These are phyloP conservation scores for Drosophila paulistorum DNA, from an alignment of 1,140 invertebrate genomes.

Conservation along the genomic window DNA sequence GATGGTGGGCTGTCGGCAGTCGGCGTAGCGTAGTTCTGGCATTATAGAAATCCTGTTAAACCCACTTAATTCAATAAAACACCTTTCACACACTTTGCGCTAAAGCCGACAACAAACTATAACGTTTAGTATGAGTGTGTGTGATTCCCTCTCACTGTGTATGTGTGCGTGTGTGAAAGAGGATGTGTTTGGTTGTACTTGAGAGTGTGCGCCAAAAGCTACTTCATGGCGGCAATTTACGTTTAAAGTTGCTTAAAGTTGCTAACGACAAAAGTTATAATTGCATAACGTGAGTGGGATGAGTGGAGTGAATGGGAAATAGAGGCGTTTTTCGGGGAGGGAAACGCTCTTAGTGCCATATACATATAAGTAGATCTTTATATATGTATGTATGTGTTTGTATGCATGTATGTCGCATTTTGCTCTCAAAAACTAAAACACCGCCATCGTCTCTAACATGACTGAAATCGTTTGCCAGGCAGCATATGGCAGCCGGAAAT, in stretches of 20 bases:
- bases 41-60: constrained; percentile 81
- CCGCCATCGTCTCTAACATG: constrained; percentile 32
- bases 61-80: constrained; percentile 82
- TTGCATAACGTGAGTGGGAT: constrained; percentile 74
- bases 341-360: constrained; percentile 25
- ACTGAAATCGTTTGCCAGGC: constrained; percentile 71
- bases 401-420: not conserved
- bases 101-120: constrained; percentile 80
- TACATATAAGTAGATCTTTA: constrained; percentile 27
- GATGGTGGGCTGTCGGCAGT: constrained; percentile 24
- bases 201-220: constrained; percentile 76
- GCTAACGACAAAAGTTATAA: constrained; percentile 83
- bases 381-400: constrained; percentile 29
- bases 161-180: constrained; percentile 16
- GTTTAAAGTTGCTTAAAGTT: constrained; percentile 83
- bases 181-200: constrained; percentile 35
- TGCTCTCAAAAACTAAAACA: constrained; percentile 44
- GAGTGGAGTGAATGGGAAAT: not conserved
- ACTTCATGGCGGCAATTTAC: constrained; percentile 82
- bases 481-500: constrained; percentile 81
- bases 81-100: constrained; percentile 79
- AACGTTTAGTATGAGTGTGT: constrained; percentile 45
- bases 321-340: not conserved
- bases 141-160: not conserved
- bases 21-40: constrained; percentile 56